phyloP scores from a whole-genome alignment of 2,888 invertebrate genomes.

The Epicampocera succincta region DNA sequence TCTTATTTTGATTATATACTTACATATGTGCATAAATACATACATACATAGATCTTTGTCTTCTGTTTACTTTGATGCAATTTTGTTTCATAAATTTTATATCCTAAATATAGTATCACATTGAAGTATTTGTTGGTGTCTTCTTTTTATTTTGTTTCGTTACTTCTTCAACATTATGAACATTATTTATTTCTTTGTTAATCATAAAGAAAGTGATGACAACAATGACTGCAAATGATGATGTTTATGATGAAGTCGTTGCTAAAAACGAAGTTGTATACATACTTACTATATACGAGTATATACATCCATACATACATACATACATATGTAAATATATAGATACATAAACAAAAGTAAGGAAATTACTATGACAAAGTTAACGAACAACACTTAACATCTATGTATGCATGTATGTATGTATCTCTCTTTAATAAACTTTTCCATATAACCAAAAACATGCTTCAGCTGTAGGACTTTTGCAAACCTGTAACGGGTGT shows the following conservation, averaged over 20 bases:
- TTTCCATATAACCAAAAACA: background rate
- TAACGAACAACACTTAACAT: conserved; percentile 17
- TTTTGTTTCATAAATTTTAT: conserved; percentile 12
- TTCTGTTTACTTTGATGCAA: no score
- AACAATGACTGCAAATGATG: conserved; percentile 20
- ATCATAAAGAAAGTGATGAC: conserved; percentile 42
- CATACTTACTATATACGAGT: no score
- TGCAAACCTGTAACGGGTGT: no score
- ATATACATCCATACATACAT: no score
- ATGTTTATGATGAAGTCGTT: conserved; percentile 12
- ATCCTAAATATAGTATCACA: background rate
- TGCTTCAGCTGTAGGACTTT: no score
- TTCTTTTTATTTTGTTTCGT: background rate
- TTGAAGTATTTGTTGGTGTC: conserved; percentile 10
- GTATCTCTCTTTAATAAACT: background rate
- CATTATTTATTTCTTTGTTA: conserved; percentile 35
- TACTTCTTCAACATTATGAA: conserved; percentile 30
- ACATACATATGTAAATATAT: no score
- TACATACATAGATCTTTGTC: no score
- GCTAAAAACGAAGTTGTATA: conserved; percentile 8
- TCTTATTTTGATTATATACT: no score
- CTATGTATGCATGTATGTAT: background rate
- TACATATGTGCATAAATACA: no score
- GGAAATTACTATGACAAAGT: conserved; percentile 50
- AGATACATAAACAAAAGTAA: background rate